Evolutionary conservation across 2,888 invertebrate genomes (phyloP).

Genomic region (Yponomeuta plumbellus): DNA sequence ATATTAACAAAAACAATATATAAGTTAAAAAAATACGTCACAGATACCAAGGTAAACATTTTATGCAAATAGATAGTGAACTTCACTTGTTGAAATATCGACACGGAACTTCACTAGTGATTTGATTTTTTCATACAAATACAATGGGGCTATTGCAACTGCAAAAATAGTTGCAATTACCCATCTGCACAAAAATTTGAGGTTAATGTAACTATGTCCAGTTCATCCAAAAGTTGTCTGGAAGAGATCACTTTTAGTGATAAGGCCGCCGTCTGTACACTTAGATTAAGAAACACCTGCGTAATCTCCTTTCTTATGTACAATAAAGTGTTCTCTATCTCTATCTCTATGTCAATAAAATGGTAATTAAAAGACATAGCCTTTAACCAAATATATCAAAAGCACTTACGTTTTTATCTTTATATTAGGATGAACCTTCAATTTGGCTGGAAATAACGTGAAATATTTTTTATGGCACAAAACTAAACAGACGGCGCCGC

Average conservation of each 20-base stretch:
- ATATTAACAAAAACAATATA: conserved; percentile 4
- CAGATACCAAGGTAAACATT: conserved; percentile 1
- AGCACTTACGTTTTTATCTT: conserved; percentile 5
- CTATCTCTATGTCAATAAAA: neutral
- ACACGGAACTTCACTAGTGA: neutral
- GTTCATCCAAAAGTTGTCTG: too few relatives aligned
- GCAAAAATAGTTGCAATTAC: conserved; percentile 3
- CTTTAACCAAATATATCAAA: conserved; percentile 1
- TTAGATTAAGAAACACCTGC: too few relatives aligned
- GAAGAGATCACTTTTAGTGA: too few relatives aligned
- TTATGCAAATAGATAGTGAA: conserved; percentile 2
- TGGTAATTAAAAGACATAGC: neutral
- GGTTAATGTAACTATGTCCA: conserved; percentile 1
- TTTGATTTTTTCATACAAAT: conserved; percentile 4
- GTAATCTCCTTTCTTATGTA: too few relatives aligned
- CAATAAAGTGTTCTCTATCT: too few relatives aligned
- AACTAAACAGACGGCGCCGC: neutral
- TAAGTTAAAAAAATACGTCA: neutral
- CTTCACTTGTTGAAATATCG: conserved; percentile 1
- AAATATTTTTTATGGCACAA: neutral
- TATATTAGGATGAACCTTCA: conserved; percentile 5
- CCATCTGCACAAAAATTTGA: conserved; percentile 4
- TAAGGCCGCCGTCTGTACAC: too few relatives aligned
- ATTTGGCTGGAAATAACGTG: neutral
- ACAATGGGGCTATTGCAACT: conserved; percentile 1